These are phyloP conservation scores for Dicyrtoma fusca DNA, from an alignment of 2,888 invertebrate species.

Conservation along the genomic window DNA sequence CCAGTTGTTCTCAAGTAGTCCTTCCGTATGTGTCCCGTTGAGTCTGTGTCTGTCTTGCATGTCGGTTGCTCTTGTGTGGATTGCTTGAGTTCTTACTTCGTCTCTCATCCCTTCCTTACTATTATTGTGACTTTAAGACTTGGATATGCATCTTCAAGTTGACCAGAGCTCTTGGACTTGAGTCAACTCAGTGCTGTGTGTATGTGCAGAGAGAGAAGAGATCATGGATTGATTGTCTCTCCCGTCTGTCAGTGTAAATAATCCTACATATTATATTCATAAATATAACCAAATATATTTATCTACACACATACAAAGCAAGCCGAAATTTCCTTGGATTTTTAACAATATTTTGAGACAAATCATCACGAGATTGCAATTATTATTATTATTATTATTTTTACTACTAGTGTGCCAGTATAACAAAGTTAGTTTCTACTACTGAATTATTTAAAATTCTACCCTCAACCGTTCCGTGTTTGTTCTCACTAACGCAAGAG, in stretches of 20 bases:
- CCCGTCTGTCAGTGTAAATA: too few species aligned
- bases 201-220: background rate
- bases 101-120: conserved; percentile 19
- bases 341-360: too few species aligned
- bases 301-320: background rate
- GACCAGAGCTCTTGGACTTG: conserved; percentile 25
- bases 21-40: conserved; percentile 40
- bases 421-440: too few species aligned
- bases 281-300: background rate
- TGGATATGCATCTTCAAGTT: conserved; percentile 25
- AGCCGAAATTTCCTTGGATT: too few species aligned
- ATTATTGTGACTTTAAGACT: conserved; percentile 2
- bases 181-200: conserved; percentile 13
- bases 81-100: conserved; percentile 35
- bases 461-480: too few species aligned
- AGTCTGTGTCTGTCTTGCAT: conserved; percentile 38
- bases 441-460: too few species aligned
- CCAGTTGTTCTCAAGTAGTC: conserved; percentile 47
- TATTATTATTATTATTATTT: too few species aligned
- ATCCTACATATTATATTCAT: too few species aligned
- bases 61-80: conserved; percentile 30
- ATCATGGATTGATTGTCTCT: background rate
- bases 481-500: too few species aligned
- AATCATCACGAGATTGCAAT: too few species aligned
- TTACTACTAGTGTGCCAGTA: too few species aligned